These are phyloP conservation scores for Phymorhynchus buccinoides DNA, from an alignment of 1,140 invertebrate species.

Conservation along the genomic window DNA sequence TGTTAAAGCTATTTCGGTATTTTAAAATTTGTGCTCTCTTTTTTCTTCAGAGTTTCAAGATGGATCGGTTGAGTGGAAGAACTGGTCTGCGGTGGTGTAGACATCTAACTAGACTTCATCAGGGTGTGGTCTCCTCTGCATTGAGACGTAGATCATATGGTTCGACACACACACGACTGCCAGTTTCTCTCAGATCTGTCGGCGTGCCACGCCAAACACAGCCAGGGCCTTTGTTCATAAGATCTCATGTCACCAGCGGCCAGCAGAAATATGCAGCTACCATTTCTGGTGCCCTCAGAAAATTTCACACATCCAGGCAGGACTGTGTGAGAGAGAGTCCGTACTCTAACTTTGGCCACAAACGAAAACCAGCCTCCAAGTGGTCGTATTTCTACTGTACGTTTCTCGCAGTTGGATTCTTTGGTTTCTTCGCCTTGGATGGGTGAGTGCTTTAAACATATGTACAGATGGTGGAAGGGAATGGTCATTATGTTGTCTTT, in stretches of 20 bases:
- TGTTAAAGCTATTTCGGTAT: too few species aligned
- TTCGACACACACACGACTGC: not conserved
- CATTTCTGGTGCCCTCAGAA: not conserved
- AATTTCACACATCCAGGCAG: slow-evolving; percentile 23
- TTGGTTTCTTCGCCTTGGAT: slow-evolving; percentile 39
- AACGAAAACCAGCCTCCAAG: slow-evolving; percentile 35
- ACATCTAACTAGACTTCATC: not conserved
- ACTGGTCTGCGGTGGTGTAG: not conserved
- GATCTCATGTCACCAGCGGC: not conserved
- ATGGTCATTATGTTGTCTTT: too few species aligned
- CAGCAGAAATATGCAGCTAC: not conserved
- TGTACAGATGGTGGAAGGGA: too few species aligned
- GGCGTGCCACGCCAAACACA: not conserved
- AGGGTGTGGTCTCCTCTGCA: not conserved
- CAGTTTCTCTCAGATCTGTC: not conserved
- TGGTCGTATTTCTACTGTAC: slow-evolving; percentile 31
- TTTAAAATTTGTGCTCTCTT: too few species aligned
- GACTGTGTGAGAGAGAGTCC: not conserved
- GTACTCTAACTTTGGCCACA: slow-evolving; percentile 49
- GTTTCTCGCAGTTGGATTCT: slow-evolving; percentile 29
- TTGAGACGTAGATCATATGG: not conserved
- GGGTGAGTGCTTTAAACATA: slow-evolving; percentile 38
- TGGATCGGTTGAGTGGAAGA: not conserved
- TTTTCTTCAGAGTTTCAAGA: not conserved
- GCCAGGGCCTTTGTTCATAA: not conserved